phyloP scores from a whole-genome alignment of 2,888 invertebrate genomes.

The Fragum whitleyi region DNA sequence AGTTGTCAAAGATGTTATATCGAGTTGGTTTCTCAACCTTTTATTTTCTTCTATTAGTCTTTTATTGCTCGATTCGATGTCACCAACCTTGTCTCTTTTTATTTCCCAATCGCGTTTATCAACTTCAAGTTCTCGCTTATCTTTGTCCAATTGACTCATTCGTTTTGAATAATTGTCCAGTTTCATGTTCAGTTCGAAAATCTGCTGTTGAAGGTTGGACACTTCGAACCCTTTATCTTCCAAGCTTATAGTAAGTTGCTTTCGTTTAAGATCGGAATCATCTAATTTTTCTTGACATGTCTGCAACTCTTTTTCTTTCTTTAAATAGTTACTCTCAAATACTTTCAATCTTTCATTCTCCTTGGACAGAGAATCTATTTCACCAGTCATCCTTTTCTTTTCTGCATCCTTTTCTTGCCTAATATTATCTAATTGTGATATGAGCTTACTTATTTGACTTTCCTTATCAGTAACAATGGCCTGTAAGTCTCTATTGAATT shows the following conservation, averaged over 20 bases:
- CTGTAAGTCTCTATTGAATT: slow-evolving; percentile 63
- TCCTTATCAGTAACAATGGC: slow-evolving; percentile 64
- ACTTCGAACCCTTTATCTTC: slow-evolving; percentile 64
- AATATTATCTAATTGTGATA: slow-evolving; percentile 52
- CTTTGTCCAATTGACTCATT: slow-evolving; percentile 70
- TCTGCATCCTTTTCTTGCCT: slow-evolving; percentile 63
- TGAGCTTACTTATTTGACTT: slow-evolving; percentile 56
- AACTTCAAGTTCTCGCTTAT: slow-evolving; percentile 63
- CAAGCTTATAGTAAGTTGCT: slow-evolving; percentile 59
- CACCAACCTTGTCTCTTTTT: slow-evolving; percentile 64
- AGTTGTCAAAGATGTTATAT: slow-evolving; percentile 36
- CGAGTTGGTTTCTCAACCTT: slow-evolving; percentile 55
- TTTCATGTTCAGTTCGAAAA: slow-evolving; percentile 71
- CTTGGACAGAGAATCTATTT: slow-evolving; percentile 47
- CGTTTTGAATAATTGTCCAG: slow-evolving; percentile 66
- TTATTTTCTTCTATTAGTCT: slow-evolving; percentile 69
- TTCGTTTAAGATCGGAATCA: slow-evolving; percentile 58
- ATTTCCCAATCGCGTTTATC: slow-evolving; percentile 66
- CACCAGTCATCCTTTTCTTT: slow-evolving; percentile 40
- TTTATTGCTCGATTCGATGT: slow-evolving; percentile 70
- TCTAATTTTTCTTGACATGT: slow-evolving; percentile 54
- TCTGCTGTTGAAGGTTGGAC: slow-evolving; percentile 65
- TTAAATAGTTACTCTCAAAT: slow-evolving; percentile 39
- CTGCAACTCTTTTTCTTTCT: slow-evolving; percentile 52
- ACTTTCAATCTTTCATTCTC: slow-evolving; percentile 57